Evolutionary conservation across 2,888 invertebrate species (phyloP).

Genomic region (Ypsolopha scabrella): DNA sequence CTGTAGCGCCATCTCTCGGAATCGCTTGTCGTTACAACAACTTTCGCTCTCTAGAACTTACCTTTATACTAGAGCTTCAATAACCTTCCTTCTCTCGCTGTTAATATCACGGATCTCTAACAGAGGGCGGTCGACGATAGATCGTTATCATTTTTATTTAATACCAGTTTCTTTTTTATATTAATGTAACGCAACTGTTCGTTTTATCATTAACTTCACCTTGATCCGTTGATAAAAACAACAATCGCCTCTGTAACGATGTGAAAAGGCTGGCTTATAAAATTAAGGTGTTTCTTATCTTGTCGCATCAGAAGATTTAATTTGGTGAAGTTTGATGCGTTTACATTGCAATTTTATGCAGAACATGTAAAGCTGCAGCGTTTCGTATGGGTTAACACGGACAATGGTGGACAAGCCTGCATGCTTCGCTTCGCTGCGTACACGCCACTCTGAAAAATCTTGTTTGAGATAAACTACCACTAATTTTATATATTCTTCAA

Average conservation of each 20-base stretch:
- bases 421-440: slow-evolving; percentile 37
- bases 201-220: background rate
- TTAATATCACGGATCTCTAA: background rate
- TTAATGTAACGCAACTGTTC: too few species aligned
- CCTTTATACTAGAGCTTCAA: too few species aligned
- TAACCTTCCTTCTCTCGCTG: too few species aligned
- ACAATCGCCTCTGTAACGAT: slow-evolving; percentile 1
- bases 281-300: slow-evolving; percentile 1
- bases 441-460: slow-evolving; percentile 26
- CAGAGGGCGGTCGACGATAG: background rate
- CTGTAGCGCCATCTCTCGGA: background rate
- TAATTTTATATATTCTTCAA: too few species aligned
- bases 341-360: slow-evolving; percentile 34
- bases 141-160: background rate
- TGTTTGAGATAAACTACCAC: too few species aligned
- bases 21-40: background rate
- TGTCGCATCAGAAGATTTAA: slow-evolving; percentile 1
- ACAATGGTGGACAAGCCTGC: slow-evolving; percentile 62
- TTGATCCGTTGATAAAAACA: slow-evolving; percentile 1
- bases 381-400: slow-evolving; percentile 52
- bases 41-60: too few species aligned
- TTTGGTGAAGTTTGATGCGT: background rate
- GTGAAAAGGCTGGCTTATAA: background rate
- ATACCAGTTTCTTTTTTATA: background rate
- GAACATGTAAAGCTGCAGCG: slow-evolving; percentile 51